These are phyloP conservation scores for Stercorarius parasiticus DNA, from an alignment of 2,113 vertebrate species.

Conservation along the genomic window DNA sequence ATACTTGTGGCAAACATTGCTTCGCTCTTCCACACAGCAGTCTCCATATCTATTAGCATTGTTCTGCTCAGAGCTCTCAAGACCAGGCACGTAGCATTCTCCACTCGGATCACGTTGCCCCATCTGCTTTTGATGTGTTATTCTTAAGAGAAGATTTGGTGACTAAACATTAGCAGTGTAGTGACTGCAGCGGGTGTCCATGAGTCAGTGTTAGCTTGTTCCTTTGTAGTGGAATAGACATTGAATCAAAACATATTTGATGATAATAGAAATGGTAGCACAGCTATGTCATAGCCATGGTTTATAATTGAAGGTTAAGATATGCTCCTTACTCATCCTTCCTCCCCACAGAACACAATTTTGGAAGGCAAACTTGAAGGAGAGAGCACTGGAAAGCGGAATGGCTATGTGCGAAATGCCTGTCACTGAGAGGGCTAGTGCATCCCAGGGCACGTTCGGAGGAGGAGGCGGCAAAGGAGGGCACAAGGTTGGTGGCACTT, in stretches of 20 bases:
- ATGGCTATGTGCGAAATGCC: not conserved
- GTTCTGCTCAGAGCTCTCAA: not conserved
- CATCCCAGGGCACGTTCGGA: fast-evolving
- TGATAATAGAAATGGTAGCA: not conserved
- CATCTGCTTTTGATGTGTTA: not conserved
- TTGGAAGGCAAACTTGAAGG: not conserved
- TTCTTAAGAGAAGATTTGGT: not conserved
- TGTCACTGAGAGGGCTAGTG: not conserved
- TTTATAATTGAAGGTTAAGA: not conserved
- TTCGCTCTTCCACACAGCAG: not conserved
- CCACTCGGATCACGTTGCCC: not conserved
- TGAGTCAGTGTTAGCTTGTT: not conserved
- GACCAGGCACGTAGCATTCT: not conserved
- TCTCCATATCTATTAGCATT: not conserved
- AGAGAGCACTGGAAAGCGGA: not conserved
- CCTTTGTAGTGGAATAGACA: not conserved
- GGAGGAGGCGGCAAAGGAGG: not conserved
- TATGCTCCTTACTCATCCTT: not conserved
- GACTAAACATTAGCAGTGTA: not conserved
- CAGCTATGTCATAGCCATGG: not conserved
- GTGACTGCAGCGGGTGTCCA: not conserved
- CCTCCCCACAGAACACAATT: not conserved
- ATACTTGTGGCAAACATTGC: not conserved
- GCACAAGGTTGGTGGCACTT: not conserved
- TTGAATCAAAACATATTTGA: not conserved